Base-by-base conservation (phyloP, 2,797 vertebrate species). In the Neosilurus mollespiculum region DNA sequence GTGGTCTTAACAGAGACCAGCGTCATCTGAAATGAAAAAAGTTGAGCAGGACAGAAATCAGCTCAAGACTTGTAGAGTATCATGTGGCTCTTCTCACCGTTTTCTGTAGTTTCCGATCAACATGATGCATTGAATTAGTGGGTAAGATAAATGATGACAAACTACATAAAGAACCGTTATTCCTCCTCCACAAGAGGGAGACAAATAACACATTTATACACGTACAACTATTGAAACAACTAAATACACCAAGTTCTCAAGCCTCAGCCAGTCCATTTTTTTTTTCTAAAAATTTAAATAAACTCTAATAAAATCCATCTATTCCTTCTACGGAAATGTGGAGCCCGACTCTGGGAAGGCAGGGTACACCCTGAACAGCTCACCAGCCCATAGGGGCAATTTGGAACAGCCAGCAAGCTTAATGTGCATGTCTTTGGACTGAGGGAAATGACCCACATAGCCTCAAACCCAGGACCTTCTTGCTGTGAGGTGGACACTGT, bases 181-280 rank as follows among this genome's bases (percentile, higher is more conserved):
- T n/a, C 1, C 3, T 49, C 9, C 6, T 76, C 85, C 86, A 88
- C 87, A 84, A 86, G 87, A 87, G 87, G 86, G 88, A 82, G 80
- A 70, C 86, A 86, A 43, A 87, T 85, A 81, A 54, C 30, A 81
- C 53, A 24, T 61, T 77, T 77, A 16, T 24, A 77, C 61, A 16
- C 16, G 18, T 34, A 58, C 72, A 37, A 2, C 1, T 12, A 37
- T 0, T 4, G 54, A 22, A 12, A 37, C 5, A 34, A 2, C 4
- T 15, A 61, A 15, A 34, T 30, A 73, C 51, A 18, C 14, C 49
- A 71, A 72, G n/a, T 72, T 53, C 12, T 53, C 14, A 54, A 16
- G n/a, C 70, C 6, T n/a, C 22, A 1, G n/a, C 12, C 69, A n/a
- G 22, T 71, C 43, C 16, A 8, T 24, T 53, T 26, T 24, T 72